These are phyloP conservation scores for Nymphalis io DNA, from an alignment of 1,140 invertebrate species.

Conservation along the genomic window DNA sequence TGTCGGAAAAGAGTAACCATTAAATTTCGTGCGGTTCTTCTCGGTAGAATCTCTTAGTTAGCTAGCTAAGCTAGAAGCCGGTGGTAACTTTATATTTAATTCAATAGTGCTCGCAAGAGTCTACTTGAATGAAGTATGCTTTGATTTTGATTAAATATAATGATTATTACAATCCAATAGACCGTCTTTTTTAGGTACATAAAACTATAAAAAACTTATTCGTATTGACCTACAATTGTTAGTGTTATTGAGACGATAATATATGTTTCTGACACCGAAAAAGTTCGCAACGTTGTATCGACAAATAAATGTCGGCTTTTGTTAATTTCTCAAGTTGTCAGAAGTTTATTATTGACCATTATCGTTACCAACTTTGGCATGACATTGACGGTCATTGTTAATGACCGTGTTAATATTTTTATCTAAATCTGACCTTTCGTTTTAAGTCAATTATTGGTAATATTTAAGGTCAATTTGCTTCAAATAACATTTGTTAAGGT, in stretches of 20 bases:
- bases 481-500: neutral
- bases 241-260: neutral
- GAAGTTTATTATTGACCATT: conserved; percentile 27
- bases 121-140: too few relatives aligned
- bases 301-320: conserved; percentile 16
- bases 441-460: conserved; percentile 26
- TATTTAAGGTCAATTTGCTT: conserved; percentile 24
- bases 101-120: too few relatives aligned
- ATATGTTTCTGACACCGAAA: neutral
- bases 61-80: too few relatives aligned
- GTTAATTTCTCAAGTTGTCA: conserved; percentile 16
- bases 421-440: conserved; percentile 30
- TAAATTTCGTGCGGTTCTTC: too few relatives aligned
- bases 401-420: conserved; percentile 18
- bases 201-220: too few relatives aligned
- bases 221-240: too few relatives aligned
- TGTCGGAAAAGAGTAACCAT: too few relatives aligned
- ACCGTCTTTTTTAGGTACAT: too few relatives aligned
- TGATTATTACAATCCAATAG: too few relatives aligned
- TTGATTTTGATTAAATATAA: too few relatives aligned
- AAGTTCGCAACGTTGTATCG: neutral
- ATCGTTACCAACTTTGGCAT: conserved; percentile 28
- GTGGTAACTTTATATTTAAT: too few relatives aligned
- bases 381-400: conserved; percentile 30
- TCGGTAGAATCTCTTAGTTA: too few relatives aligned